phyloP scores from a whole-genome alignment of 2,113 vertebrate species.

The Protobothrops mucrosquamatus region DNA sequence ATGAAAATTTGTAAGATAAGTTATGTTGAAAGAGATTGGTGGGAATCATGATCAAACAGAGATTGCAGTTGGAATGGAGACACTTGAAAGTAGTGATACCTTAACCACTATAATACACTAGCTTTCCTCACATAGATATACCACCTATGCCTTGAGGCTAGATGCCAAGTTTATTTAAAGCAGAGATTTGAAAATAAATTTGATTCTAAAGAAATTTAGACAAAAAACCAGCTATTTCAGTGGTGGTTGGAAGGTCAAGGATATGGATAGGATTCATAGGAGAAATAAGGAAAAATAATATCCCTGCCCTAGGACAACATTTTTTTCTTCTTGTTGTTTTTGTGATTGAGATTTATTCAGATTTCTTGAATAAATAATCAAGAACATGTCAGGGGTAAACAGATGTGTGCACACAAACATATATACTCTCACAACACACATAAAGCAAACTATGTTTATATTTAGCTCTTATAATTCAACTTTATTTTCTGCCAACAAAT shows the following conservation, averaged over 20 bases:
- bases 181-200: background rate
- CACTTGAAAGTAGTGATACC: background rate
- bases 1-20: background rate
- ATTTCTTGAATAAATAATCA: background rate
- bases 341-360: background rate
- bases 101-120: background rate
- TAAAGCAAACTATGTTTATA: background rate
- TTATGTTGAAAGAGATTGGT: background rate
- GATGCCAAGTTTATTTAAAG: background rate
- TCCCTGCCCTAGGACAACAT: background rate
- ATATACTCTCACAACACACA: background rate
- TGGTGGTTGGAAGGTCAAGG: background rate
- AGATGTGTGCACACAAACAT: background rate
- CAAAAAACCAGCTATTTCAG: background rate
- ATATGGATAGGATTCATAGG: background rate
- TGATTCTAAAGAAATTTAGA: background rate
- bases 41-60: background rate
- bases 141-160: background rate
- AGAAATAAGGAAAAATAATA: background rate
- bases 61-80: background rate
- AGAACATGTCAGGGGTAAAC: background rate
- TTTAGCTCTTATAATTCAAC: background rate
- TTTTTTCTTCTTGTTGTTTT: background rate
- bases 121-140: background rate
- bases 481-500: background rate